A percentile compares a stretch with the other conserved stretches of the same genome.
These are phyloP conservation scores for Rhagonycha fulva DNA, from an alignment of 2,888 invertebrate genomes.

Conservation along the genomic window DNA sequence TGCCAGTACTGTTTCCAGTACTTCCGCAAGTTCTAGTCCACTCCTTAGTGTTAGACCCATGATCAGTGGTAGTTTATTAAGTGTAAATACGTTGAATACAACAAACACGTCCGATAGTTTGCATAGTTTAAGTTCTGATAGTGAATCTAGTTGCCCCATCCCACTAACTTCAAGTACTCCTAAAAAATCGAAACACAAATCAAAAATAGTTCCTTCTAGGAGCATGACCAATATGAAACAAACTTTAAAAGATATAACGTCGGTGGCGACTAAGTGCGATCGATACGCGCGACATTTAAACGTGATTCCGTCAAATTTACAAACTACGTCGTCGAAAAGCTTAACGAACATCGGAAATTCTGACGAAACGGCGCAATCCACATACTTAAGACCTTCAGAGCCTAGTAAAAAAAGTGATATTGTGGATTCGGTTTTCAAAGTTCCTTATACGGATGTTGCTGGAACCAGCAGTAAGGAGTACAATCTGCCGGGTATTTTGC, in stretches of 20 bases:
- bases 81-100: constrained; percentile 64
- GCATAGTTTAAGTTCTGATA: constrained; percentile 69
- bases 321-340: constrained; percentile 52
- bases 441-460: constrained; percentile 38
- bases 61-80: constrained; percentile 67
- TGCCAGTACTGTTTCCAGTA: constrained; percentile 62
- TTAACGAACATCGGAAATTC: constrained; percentile 50
- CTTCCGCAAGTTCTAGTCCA: constrained; percentile 73
- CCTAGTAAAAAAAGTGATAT: constrained; percentile 37
- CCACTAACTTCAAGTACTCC: constrained; percentile 60
- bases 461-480: constrained; percentile 43
- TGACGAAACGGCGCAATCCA: constrained; percentile 30
- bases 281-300: constrained; percentile 44
- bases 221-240: constrained; percentile 67
- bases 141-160: constrained; percentile 62
- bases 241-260: constrained; percentile 39
- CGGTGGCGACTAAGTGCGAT: constrained; percentile 40
- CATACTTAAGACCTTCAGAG: constrained; percentile 45
- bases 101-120: constrained; percentile 66
- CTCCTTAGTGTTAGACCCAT: constrained; percentile 65
- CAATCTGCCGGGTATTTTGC: constrained; percentile 51
- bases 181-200: constrained; percentile 51
- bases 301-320: constrained; percentile 44
- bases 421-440: constrained; percentile 43
- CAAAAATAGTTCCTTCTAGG: constrained; percentile 64